Conservation (phyloP, 1,140 invertebrate species). For the Zaprionus camerounensis region DNA sequence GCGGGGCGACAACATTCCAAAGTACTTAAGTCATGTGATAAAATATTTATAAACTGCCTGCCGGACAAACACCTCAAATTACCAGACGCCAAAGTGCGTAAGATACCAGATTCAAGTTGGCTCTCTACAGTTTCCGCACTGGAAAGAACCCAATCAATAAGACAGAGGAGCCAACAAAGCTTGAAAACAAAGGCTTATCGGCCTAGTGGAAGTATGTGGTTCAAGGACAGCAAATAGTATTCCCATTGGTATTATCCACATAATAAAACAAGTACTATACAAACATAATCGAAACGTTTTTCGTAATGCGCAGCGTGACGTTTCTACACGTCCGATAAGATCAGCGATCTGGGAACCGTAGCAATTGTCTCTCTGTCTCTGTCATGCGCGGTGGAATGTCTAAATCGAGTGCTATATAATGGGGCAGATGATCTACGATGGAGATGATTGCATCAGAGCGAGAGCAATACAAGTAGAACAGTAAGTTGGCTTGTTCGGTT, state of each 20-base stretch:
- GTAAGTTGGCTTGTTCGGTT: slow-evolving; percentile 29
- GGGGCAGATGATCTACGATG: slow-evolving; percentile 15
- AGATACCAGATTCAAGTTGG: slow-evolving; percentile 3
- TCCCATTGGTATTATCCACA: neutral
- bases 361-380: neutral
- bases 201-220: slow-evolving; percentile 7
- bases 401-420: slow-evolving; percentile 6
- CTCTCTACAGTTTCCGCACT: neutral
- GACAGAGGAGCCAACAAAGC: neutral
- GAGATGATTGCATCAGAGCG: slow-evolving; percentile 29
- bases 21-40: slow-evolving; percentile 68
- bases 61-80: slow-evolving; percentile 32
- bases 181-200: neutral
- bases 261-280: neutral
- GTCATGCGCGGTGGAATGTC: neutral
- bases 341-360: neutral
- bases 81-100: slow-evolving; percentile 22
- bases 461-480: slow-evolving; percentile 16
- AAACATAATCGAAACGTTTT: slow-evolving; percentile 28
- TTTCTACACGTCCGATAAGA: neutral
- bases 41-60: slow-evolving; percentile 49
- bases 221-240: slow-evolving; percentile 21
- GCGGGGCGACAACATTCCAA: slow-evolving; percentile 60
- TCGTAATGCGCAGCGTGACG: slow-evolving; percentile 2
- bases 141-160: neutral